These are phyloP conservation scores for Epizoanthus illoricatus DNA, from an alignment of 92 coral and sea anemone genomes.

Conservation along the genomic window DNA sequence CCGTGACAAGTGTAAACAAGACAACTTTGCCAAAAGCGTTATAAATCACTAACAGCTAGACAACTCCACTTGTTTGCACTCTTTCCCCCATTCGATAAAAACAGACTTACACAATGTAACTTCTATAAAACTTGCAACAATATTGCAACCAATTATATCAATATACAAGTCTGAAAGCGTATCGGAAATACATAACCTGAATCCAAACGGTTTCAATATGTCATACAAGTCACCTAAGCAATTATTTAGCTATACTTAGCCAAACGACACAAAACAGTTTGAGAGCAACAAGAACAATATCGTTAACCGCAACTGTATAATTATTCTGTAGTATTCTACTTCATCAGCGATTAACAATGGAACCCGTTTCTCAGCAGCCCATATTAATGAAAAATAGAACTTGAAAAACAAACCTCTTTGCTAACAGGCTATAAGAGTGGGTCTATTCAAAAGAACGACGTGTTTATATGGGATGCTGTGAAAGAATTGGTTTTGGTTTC, in stretches of 20 bases:
- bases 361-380: slow-evolving; percentile 13
- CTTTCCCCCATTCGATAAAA: too few relatives aligned
- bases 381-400: neutral
- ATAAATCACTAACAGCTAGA: too few relatives aligned
- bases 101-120: too few relatives aligned
- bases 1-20: too few relatives aligned
- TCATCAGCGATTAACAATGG: neutral
- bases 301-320: slow-evolving; percentile 12
- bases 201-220: too few relatives aligned
- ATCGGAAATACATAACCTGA: too few relatives aligned
- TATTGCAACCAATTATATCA: too few relatives aligned
- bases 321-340: neutral
- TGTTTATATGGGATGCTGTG: neutral
- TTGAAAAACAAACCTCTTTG: neutral
- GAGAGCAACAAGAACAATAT: slow-evolving; percentile 21
- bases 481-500: neutral
- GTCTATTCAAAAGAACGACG: neutral
- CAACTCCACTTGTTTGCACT: too few relatives aligned
- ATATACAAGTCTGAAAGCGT: too few relatives aligned
- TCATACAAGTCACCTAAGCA: neutral
- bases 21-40: too few relatives aligned
- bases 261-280: slow-evolving; percentile 18
- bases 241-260: slow-evolving; percentile 31
- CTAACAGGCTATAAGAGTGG: neutral
- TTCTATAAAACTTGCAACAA: too few relatives aligned